Conservation (phyloP, 2,113 vertebrate genomes). For the Mus spicilegus region DNA sequence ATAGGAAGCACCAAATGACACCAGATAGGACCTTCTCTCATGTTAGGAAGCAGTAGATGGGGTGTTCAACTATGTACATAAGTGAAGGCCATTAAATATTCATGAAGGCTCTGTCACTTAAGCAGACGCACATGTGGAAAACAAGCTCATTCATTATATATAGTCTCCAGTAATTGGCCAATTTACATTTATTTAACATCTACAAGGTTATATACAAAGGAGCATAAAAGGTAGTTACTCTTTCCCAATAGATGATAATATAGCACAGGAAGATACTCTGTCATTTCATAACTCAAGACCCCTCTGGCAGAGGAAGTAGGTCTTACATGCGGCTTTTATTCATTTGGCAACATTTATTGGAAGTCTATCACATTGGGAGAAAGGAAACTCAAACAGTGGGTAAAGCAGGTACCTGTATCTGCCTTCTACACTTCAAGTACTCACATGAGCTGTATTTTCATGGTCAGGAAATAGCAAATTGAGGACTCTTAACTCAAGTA, state of each 20-base stretch:
- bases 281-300: not conserved
- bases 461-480: not conserved
- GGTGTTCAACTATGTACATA: constrained; percentile 43
- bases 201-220: constrained; percentile 70
- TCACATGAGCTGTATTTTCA: not conserved
- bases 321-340: constrained; percentile 7
- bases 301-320: not conserved
- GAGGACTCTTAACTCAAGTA: not conserved
- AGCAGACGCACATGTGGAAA: constrained; percentile 76
- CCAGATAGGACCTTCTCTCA: not conserved
- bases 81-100: constrained; percentile 75
- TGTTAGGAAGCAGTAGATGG: not conserved
- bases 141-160: constrained; percentile 78
- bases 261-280: constrained; percentile 7
- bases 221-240: constrained; percentile 58
- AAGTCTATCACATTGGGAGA: not conserved
- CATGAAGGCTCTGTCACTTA: constrained; percentile 78
- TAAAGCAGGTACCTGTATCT: not conserved
- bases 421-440: not conserved
- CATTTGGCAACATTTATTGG: constrained; percentile 34
- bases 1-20: not conserved
- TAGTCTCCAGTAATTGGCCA: constrained; percentile 79
- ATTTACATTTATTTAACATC: constrained; percentile 82
- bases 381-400: constrained; percentile 15
- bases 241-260: constrained; percentile 33